Conservation (phyloP, 2,888 invertebrate species). For the Diploptera punctata region DNA sequence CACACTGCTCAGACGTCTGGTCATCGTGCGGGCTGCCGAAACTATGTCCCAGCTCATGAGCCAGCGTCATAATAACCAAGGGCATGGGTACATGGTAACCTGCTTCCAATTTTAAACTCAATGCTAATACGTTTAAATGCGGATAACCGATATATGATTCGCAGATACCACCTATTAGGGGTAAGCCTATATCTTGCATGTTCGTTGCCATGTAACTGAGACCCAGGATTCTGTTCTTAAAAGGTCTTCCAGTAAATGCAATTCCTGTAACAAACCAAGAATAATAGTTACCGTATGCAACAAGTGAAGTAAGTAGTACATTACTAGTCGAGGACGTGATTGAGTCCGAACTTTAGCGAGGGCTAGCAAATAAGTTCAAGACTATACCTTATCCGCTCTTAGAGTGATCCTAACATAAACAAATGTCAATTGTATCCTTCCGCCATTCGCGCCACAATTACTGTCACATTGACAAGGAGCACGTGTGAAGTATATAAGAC, state of each 20-base stretch:
- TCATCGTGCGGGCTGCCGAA: slow-evolving; percentile 63
- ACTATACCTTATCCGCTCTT: too few species aligned
- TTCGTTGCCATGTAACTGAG: slow-evolving; percentile 59
- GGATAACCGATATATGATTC: slow-evolving; percentile 57
- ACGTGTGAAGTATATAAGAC: too few species aligned
- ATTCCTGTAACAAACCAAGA: slow-evolving; percentile 53
- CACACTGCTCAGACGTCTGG: slow-evolving; percentile 50
- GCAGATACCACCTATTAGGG: slow-evolving; percentile 61
- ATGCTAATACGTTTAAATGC: slow-evolving; percentile 59
- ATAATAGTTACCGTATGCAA: too few species aligned
- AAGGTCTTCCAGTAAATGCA: slow-evolving; percentile 61
- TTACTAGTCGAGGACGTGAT: too few species aligned
- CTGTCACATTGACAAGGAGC: too few species aligned
- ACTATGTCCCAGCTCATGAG: slow-evolving; percentile 62
- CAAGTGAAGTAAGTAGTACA: too few species aligned
- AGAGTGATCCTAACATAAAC: too few species aligned
- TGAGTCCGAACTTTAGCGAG: too few species aligned
- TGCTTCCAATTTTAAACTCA: slow-evolving; percentile 49
- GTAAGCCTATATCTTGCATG: slow-evolving; percentile 53
- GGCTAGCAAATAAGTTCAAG: too few species aligned
- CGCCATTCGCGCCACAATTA: too few species aligned
- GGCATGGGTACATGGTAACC: slow-evolving; percentile 56
- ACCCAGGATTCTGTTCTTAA: slow-evolving; percentile 54
- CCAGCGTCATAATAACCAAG: slow-evolving; percentile 51
- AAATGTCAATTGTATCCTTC: too few species aligned